Conservation (phyloP, 2,888 invertebrate genomes). For the Ophioninae sp. region DNA sequence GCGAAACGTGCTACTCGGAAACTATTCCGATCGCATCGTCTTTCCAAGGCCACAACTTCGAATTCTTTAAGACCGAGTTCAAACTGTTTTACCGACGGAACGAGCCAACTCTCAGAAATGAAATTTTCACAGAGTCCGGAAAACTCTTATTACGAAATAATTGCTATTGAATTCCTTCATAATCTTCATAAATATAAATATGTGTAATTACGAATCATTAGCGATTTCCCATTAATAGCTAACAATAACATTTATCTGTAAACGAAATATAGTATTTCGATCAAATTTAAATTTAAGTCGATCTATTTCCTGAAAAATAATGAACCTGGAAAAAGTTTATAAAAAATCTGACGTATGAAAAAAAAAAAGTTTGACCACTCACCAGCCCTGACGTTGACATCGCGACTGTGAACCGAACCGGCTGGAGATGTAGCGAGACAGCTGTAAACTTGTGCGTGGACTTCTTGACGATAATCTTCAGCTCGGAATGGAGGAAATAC, state of each 20-base stretch:
- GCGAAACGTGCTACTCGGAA: conserved; percentile 32
- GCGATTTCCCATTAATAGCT: background rate
- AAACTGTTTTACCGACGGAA: conserved; percentile 1
- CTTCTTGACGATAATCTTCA: conserved; percentile 95
- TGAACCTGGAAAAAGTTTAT: conserved; percentile 38
- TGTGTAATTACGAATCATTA: background rate
- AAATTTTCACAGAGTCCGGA: background rate
- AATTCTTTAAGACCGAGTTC: conserved; percentile 6
- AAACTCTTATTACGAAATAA: background rate
- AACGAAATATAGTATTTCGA: background rate
- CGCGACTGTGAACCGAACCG: conserved; percentile 94
- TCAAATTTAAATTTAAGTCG: background rate
- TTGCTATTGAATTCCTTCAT: no score
- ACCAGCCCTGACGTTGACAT: conserved; percentile 98
- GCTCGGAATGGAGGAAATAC: conserved; percentile 97
- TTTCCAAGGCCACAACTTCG: conserved; percentile 39
- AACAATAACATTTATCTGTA: background rate
- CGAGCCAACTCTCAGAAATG: background rate
- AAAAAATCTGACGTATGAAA: background rate
- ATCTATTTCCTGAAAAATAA: conserved; percentile 10
- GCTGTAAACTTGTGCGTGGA: conserved; percentile 96
- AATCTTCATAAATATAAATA: no score
- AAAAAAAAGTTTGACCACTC: conserved; percentile 78
- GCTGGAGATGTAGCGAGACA: conserved; percentile 94
- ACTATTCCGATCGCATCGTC: conserved; percentile 52